Conservation (phyloP, 1,140 invertebrate species). For the Trichomalopsis sarcophagae region DNA sequence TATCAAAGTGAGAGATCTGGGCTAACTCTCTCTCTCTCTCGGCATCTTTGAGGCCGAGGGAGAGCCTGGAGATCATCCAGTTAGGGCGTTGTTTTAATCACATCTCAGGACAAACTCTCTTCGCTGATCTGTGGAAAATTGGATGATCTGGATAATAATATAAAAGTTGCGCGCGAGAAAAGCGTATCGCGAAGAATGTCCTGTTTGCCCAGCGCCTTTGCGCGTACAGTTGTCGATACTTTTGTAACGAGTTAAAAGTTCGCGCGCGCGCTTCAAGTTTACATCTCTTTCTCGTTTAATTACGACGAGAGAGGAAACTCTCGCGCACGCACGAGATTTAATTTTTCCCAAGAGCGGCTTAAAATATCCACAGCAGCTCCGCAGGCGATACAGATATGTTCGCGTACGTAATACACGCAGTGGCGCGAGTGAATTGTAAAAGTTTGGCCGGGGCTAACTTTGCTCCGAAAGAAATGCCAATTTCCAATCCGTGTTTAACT, state of each 20-base stretch:
- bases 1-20: neutral
- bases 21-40: neutral
- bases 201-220: neutral
- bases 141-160: conserved; percentile 41
- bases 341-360: neutral
- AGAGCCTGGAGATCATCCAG: neutral
- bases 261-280: neutral
- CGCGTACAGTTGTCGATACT: neutral
- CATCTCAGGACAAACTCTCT: neutral
- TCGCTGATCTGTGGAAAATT: neutral
- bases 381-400: neutral
- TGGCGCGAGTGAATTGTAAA: conserved; percentile 52
- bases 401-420: neutral
- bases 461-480: conserved; percentile 59
- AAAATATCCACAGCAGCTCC: neutral
- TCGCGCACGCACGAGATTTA: neutral
- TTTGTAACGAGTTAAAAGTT: conserved; percentile 12
- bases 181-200: conserved; percentile 25
- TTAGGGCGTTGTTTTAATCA: conserved; percentile 27
- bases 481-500: conserved; percentile 64
- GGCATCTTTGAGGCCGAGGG: neutral
- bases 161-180: conserved; percentile 1
- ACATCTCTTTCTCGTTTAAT: neutral
- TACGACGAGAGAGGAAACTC: neutral
- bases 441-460: conserved; percentile 54